Base-by-base conservation (phyloP, 2,113 vertebrate genomes). In the Cathartes aura region DNA sequence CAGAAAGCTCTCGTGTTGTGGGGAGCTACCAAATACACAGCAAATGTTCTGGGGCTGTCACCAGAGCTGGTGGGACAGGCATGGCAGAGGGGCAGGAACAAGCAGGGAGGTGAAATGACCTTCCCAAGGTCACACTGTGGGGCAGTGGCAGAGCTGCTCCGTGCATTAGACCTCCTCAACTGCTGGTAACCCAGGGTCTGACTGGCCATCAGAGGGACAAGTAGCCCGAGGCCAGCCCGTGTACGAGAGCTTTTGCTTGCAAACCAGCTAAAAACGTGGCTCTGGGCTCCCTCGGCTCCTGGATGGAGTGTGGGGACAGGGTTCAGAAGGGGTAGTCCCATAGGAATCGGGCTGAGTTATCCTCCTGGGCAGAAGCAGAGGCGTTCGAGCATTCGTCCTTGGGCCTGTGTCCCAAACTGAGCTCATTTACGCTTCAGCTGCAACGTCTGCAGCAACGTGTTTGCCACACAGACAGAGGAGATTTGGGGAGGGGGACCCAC, bases 131-230 rank as follows among this genome's bases (percentile, higher is more conserved):
- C 71, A 42, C 29, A 1, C 29, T 1, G 19, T 1, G 24, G 73
- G 71, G 20, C 64, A 27, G 72, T 6, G 43, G 16, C 0, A 0
- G 58, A 24, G 74, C 71, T 56, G 27, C 27, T 47, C 2, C 0
- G 2, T 5, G 36, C 1, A 0, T 52, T 1, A 8, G 5, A 58
- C 3, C 55, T 45, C 50, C 24, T 45, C 15, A 21, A 9, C 38
- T 34, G n/a, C 45, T 29, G 82, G n/a, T 1, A 55, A 26, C 26
- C 42, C 36, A 29, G 20, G 66, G 55, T 20, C 29, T 14, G 53
- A n/a, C n/a, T 29, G 38, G 60, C n/a, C 3, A 0, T 50, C 58
- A 20, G 6, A 21, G 50, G 38, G 12, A 60, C 13, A 9, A 43
- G 45, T 3, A 73, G 67, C 58, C 29, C 1, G 2, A 9, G 20